phyloP scores from a whole-genome alignment of 2,797 vertebrate species.

The Lagocephalus sceleratus region DNA sequence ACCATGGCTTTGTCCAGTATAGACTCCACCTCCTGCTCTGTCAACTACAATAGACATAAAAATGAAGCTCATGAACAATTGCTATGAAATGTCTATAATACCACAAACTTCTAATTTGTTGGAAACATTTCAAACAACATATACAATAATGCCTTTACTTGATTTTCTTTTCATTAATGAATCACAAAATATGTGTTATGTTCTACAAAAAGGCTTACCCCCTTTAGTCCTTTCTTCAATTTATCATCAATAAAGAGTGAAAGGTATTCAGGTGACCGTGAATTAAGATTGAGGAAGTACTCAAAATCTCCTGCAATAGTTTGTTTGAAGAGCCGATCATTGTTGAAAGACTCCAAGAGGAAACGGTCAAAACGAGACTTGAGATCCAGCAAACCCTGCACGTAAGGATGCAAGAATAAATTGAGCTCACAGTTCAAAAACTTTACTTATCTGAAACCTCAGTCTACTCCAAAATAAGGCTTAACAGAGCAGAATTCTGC shows the following conservation, averaged over 20 bases:
- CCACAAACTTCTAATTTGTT: too few relatives aligned
- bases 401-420: neutral
- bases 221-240: constrained; percentile 98
- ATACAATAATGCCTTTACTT: too few relatives aligned
- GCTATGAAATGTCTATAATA: neutral
- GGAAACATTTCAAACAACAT: too few relatives aligned
- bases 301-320: constrained; percentile 99
- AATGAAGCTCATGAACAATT: neutral
- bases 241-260: constrained; percentile 99
- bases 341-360: constrained; percentile 95
- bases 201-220: constrained; percentile 79
- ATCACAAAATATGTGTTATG: too few relatives aligned
- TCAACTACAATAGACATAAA: constrained; percentile 63
- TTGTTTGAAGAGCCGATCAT: constrained; percentile 97
- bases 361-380: constrained; percentile 98
- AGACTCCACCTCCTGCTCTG: constrained; percentile 94
- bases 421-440: neutral
- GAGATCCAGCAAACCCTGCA: constrained; percentile 92
- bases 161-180: neutral
- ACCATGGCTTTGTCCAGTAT: constrained; percentile 99
- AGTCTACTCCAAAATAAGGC: neutral
- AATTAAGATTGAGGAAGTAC: constrained; percentile 99
- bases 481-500: neutral
- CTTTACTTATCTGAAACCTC: constrained; percentile 1
- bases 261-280: constrained; percentile 97